Base-by-base conservation (phyloP, 1,140 invertebrate species). In the Macrobrachium nipponense region DNA sequence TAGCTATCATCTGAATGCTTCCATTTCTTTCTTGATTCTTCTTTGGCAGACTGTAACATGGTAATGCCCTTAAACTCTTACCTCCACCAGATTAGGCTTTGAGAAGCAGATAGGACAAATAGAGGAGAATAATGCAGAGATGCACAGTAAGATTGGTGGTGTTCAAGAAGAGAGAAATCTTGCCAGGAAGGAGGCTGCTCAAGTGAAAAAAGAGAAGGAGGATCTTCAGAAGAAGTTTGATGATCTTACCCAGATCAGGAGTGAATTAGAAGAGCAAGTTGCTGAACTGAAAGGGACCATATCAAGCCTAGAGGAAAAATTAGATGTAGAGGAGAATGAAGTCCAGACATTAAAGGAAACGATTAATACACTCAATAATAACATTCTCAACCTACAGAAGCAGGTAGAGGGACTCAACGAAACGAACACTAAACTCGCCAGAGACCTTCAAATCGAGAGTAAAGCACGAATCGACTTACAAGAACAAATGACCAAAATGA, bases 21-120 rank as follows among this genome's bases (percentile, higher is more conserved):
- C 27, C 27, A 36, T 36, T 36, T 36, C 27, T 36, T 36, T 36
- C 27, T 36, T 68, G 18, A 68, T 20, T 68, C 27, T 20, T 27
- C 64, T 20, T 20, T 20, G 64, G n/a, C 64, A n/a, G n/a, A n/a
- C 27, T 68, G 18, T 68, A 20, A 2, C 27, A 68, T n/a, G 17
- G 11, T 7, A 68, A 11, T 68, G n/a, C n/a, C 27, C 77, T 79
- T 27, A 64, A 23, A 64, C 11, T 59, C 43, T 27, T 62, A n/a
- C 43, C 10, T 73, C 58, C 44, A 36, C 0, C 83, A 86, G 83
- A 72, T 66, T 58, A 17, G 64, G 85, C 11, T 88, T 80, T 76
- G 81, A 80, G 58, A 88, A 84, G 58, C 87, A 88, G 62, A 84
- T 88, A 11, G 60, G 62, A 12, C 87, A 88, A 68, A 85, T 88